These are phyloP conservation scores for Cybosia mesomella DNA, from an alignment of 2,888 invertebrate genomes.

Conservation along the genomic window DNA sequence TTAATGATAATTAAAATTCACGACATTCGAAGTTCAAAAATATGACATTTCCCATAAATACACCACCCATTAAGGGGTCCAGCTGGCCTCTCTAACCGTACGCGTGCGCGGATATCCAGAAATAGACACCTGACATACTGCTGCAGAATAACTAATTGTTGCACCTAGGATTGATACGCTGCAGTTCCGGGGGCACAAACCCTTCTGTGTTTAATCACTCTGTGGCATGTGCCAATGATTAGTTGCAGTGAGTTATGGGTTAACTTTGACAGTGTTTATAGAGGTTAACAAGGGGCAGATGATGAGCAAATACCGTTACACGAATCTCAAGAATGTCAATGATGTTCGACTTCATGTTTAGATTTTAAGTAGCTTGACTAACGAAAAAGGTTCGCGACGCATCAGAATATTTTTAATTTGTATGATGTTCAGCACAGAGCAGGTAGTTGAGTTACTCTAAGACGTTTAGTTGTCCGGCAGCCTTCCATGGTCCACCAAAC, in stretches of 20 bases:
- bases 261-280: constrained; percentile 64
- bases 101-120: constrained; percentile 63
- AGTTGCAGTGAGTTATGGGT: constrained; percentile 74
- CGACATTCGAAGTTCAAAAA: constrained; percentile 9
- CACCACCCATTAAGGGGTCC: constrained; percentile 54
- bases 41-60: constrained; percentile 45
- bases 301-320: constrained; percentile 41
- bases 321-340: constrained; percentile 39
- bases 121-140: constrained; percentile 69
- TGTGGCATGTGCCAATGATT: constrained; percentile 70
- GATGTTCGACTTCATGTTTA: constrained; percentile 38
- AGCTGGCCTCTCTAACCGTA: constrained; percentile 53
- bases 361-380: constrained; percentile 27
- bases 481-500: background rate
- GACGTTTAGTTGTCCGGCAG: too few relatives aligned
- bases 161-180: constrained; percentile 18
- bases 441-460: too few relatives aligned
- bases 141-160: constrained; percentile 69
- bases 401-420: background rate
- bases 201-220: constrained; percentile 32
- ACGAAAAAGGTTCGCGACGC: background rate
- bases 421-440: background rate
- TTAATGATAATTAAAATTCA: constrained; percentile 15
- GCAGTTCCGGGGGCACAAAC: constrained; percentile 14
- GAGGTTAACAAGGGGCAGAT: constrained; percentile 77